phyloP scores from a whole-genome alignment of 2,888 invertebrate species.

The Tipula vernalis region DNA sequence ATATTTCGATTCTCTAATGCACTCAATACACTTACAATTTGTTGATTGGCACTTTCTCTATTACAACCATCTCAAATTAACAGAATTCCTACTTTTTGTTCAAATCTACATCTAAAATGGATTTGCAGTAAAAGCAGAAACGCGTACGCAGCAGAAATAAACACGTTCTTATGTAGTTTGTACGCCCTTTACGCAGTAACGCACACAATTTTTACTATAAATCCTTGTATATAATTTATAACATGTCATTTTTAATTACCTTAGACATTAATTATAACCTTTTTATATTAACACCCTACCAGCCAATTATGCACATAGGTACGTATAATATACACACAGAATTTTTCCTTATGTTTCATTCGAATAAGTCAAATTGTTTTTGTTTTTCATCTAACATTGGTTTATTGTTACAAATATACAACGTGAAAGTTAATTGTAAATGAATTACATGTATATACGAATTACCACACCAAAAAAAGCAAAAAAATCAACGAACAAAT shows the following conservation, averaged over 20 bases:
- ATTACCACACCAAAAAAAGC: background rate
- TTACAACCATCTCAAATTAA: too few species aligned
- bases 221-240: background rate
- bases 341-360: background rate
- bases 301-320: background rate
- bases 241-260: background rate
- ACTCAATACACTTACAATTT: too few species aligned
- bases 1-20: too few species aligned
- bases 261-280: background rate
- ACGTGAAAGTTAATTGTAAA: background rate
- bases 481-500: background rate
- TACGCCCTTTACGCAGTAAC: background rate
- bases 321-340: background rate
- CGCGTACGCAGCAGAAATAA: too few species aligned
- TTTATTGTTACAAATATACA: background rate
- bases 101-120: too few species aligned
- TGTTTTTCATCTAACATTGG: background rate
- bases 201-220: background rate
- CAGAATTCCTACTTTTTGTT: too few species aligned
- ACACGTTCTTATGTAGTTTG: background rate
- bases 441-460: background rate
- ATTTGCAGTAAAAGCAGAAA: too few species aligned
- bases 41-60: too few species aligned
- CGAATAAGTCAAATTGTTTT: background rate
- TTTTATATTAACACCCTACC: background rate